phyloP scores from a whole-genome alignment of 2,888 invertebrate species.

The Chalcis sispes region DNA sequence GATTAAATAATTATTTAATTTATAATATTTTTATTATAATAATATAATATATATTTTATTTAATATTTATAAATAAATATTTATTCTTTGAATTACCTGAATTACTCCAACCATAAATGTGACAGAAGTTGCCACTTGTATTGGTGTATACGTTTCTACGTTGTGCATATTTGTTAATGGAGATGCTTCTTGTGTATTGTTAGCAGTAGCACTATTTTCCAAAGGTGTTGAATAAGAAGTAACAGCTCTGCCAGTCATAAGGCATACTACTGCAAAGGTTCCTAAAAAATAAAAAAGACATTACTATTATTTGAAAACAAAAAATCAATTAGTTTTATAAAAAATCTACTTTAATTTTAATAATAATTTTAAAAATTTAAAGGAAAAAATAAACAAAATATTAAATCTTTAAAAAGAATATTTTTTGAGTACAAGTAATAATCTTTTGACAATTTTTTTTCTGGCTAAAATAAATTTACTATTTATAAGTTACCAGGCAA shows the following conservation, averaged over 20 bases:
- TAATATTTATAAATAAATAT: conserved; percentile 3
- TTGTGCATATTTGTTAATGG: conserved; percentile 36
- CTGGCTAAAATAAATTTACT: no score
- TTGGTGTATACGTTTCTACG: conserved; percentile 73
- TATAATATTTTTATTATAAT: not conserved
- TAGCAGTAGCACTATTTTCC: conserved; percentile 50
- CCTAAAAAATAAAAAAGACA: conserved; percentile 73
- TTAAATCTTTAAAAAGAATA: not conserved
- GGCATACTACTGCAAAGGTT: conserved; percentile 91
- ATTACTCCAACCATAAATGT: conserved; percentile 87
- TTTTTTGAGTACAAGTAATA: not conserved
- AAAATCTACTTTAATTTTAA: not conserved
- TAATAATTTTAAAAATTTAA: conserved; percentile 2
- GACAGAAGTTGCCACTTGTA: conserved; percentile 87
- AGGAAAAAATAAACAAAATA: no score
- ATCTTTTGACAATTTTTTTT: no score
- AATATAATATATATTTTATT: not conserved
- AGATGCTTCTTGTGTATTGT: conserved; percentile 53
- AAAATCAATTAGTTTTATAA: not conserved
- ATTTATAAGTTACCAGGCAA: not conserved
- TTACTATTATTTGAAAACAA: not conserved
- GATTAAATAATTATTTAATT: not conserved
- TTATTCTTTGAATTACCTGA: conserved; percentile 78
- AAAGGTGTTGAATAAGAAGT: conserved; percentile 71
- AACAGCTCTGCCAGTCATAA: conserved; percentile 93